Evolutionary conservation across 1,140 invertebrate genomes (phyloP).

Genomic region (Drosophila littoralis): DNA sequence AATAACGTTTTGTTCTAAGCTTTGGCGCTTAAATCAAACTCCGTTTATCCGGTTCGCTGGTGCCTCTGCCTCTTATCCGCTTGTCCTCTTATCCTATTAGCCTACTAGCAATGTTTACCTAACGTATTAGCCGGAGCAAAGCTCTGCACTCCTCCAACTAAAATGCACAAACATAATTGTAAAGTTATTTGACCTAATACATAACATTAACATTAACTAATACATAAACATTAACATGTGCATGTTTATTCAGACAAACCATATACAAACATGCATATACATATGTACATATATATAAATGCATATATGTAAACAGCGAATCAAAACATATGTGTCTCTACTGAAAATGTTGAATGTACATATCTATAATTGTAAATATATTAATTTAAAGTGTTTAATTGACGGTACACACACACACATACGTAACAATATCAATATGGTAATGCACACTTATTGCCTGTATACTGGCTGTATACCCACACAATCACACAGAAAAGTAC

Average conservation of each 20-base stretch:
- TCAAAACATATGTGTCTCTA: neutral
- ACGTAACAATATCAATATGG: too few relatives aligned
- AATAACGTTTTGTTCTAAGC: neutral
- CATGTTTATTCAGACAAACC: neutral
- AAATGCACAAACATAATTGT: conserved; percentile 5
- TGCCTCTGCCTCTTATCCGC: neutral
- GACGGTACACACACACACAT: too few relatives aligned
- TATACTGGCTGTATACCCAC: neutral
- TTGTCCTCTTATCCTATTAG: neutral
- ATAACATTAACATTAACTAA: too few relatives aligned
- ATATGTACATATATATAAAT: neutral
- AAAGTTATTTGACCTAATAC: too few relatives aligned
- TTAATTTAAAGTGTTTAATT: too few relatives aligned
- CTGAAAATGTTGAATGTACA: too few relatives aligned
- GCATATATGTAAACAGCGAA: neutral
- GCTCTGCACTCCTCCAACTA: conserved; percentile 25
- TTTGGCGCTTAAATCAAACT: neutral
- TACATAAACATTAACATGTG: conserved; percentile 1
- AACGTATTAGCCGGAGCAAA: conserved; percentile 22
- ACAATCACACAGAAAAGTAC: neutral
- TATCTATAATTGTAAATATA: too few relatives aligned
- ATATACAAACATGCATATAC: neutral
- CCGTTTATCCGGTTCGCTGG: conserved; percentile 1
- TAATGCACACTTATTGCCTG: neutral
- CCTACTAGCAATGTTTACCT: conserved; percentile 18